A percentile compares a stretch with the other conserved stretches of the same genome.
Conservation (phyloP, 1,140 invertebrate species). For the Wiebesia pumilae region DNA sequence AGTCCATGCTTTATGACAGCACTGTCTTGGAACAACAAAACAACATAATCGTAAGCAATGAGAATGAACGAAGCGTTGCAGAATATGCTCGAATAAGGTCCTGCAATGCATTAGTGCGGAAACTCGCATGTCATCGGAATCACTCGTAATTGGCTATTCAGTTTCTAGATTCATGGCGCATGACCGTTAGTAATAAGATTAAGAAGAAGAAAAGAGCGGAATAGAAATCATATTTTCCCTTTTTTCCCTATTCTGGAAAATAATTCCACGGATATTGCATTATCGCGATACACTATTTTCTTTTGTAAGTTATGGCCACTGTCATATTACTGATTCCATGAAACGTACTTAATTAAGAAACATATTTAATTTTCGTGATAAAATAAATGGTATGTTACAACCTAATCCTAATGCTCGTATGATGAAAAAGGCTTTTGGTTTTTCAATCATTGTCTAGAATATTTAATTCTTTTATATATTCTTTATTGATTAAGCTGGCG, state of each 20-base stretch:
- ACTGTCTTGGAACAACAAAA: background rate
- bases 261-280: background rate
- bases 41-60: background rate
- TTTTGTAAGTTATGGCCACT: too few relatives aligned
- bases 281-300: background rate
- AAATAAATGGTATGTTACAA: too few relatives aligned
- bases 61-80: background rate
- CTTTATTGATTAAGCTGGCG: too few relatives aligned
- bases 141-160: background rate
- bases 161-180: background rate
- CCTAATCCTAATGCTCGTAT: too few relatives aligned
- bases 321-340: too few relatives aligned
- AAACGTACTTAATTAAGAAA: too few relatives aligned
- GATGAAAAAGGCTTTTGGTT: too few relatives aligned
- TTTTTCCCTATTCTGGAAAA: background rate
- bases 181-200: background rate
- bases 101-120: background rate
- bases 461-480: too few relatives aligned
- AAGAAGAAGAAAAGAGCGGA: background rate
- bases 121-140: background rate
- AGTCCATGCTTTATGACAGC: too few relatives aligned
- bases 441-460: too few relatives aligned
- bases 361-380: too few relatives aligned
- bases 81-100: background rate
- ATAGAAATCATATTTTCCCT: background rate